phyloP scores from a whole-genome alignment of 1,140 invertebrate genomes.

The Cherax quadricarinatus region DNA sequence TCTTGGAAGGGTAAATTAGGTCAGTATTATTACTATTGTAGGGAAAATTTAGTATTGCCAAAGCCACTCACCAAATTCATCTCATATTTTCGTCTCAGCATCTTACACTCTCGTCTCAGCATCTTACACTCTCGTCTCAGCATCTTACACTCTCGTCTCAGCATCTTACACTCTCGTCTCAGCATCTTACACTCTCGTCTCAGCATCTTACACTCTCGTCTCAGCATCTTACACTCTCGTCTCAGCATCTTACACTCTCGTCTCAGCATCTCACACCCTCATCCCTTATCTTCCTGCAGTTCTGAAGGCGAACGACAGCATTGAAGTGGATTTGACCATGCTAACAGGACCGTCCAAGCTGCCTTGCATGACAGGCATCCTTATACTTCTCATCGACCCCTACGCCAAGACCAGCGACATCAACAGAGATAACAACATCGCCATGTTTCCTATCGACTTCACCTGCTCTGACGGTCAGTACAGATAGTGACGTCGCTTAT shows the following conservation, averaged over 20 bases:
- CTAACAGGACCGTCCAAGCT: not conserved
- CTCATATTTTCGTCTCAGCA: too few species aligned
- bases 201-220: too few species aligned
- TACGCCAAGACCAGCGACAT: constrained; percentile 13
- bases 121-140: too few species aligned
- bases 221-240: too few species aligned
- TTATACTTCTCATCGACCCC: constrained; percentile 9
- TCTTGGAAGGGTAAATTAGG: too few species aligned
- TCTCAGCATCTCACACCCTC: not conserved
- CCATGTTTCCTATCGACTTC: not conserved
- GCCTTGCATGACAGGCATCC: not conserved
- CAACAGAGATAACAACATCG: not conserved
- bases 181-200: not conserved
- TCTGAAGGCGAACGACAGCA: not conserved
- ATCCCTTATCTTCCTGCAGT: not conserved
- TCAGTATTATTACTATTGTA: too few species aligned
- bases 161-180: not conserved
- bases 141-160: too few species aligned
- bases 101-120: too few species aligned
- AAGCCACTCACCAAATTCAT: too few species aligned
- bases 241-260: not conserved
- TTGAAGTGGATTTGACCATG: not conserved
- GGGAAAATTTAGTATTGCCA: too few species aligned
- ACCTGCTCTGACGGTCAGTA: not conserved
- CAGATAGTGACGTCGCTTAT: too few species aligned